A percentile compares a stretch with the other conserved stretches of the same genome.
These are phyloP conservation scores for Paedocypris sp. DNA, from an alignment of 2,113 vertebrate species.

Conservation along the genomic window DNA sequence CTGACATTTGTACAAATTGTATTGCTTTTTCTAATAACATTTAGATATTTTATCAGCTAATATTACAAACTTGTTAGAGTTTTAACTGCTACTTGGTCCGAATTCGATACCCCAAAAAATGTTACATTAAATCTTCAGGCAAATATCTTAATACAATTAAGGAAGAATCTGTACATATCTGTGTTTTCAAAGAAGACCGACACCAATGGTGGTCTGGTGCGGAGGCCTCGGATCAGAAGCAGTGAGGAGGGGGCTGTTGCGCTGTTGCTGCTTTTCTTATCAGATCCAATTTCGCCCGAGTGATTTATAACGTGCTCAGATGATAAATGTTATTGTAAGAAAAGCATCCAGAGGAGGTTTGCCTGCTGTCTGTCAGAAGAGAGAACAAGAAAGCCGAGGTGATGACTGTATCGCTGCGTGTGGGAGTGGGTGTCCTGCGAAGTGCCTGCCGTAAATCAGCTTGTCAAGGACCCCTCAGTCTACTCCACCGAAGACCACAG, in stretches of 20 bases:
- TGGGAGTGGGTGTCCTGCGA: constrained; percentile 45
- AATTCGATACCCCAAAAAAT: too few species aligned
- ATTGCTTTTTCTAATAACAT: too few species aligned
- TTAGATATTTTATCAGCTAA: too few species aligned
- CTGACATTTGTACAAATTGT: too few species aligned
- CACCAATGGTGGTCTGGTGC: constrained; percentile 15
- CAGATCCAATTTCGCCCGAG: constrained; percentile 56
- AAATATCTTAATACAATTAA: too few species aligned
- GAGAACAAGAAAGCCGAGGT: constrained; percentile 43
- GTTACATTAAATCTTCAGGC: too few species aligned
- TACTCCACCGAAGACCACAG: constrained; percentile 5
- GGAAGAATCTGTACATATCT: too few species aligned
- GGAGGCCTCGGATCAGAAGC: constrained; percentile 43
- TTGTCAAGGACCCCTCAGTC: constrained; percentile 33
- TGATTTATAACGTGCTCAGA: constrained; percentile 65
- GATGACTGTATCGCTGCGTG: constrained; percentile 41
- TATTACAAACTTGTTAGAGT: too few species aligned
- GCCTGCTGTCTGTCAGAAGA: constrained; percentile 40
- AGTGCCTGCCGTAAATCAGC: constrained; percentile 56
- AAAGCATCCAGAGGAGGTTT: constrained; percentile 43
- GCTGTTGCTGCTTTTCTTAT: constrained; percentile 57
- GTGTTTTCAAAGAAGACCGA: background rate
- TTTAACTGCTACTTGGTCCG: too few species aligned
- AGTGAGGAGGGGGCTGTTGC: constrained; percentile 41
- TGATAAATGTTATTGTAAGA: constrained; percentile 61